These are phyloP conservation scores for Maconellicoccus hirsutus DNA, from an alignment of 1,140 invertebrate species.

Conservation along the genomic window DNA sequence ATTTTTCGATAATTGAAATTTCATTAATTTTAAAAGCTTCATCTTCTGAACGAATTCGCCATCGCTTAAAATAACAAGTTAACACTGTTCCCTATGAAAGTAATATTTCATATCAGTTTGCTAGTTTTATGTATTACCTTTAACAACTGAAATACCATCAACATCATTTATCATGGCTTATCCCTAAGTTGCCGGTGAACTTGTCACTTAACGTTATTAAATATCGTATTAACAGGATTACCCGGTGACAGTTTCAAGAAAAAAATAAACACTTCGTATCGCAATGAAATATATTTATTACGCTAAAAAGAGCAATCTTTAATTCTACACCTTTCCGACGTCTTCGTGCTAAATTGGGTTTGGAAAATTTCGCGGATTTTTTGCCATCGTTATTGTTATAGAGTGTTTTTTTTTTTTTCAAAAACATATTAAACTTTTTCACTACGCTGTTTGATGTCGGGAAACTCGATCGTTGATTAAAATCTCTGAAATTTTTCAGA, in stretches of 20 bases:
- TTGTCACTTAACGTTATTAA: constrained; percentile 9
- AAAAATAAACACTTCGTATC: not conserved
- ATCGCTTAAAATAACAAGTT: constrained; percentile 9
- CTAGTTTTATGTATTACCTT: constrained; percentile 4
- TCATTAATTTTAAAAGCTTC: constrained; percentile 1
- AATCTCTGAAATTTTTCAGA: not conserved
- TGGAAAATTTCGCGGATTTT: too few species aligned
- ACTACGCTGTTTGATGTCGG: not conserved
- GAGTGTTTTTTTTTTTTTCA: not conserved
- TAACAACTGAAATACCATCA: not conserved
- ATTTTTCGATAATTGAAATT: not conserved
- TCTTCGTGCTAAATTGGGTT: too few species aligned
- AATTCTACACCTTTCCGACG: too few species aligned
- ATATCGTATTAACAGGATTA: constrained; percentile 9
- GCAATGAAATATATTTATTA: constrained; percentile 2
- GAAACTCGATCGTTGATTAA: not conserved
- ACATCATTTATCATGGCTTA: constrained; percentile 9
- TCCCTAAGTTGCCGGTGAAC: not conserved
- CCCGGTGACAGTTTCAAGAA: not conserved
- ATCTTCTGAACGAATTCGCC: not conserved
- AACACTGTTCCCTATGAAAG: not conserved
- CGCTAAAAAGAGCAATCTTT: not conserved
- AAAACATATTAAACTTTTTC: not conserved
- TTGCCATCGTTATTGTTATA: too few species aligned
- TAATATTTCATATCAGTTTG: constrained; percentile 5